Evolutionary conservation across 2,888 invertebrate species (phyloP).

Genomic region (Hydrotaea diabolus): DNA sequence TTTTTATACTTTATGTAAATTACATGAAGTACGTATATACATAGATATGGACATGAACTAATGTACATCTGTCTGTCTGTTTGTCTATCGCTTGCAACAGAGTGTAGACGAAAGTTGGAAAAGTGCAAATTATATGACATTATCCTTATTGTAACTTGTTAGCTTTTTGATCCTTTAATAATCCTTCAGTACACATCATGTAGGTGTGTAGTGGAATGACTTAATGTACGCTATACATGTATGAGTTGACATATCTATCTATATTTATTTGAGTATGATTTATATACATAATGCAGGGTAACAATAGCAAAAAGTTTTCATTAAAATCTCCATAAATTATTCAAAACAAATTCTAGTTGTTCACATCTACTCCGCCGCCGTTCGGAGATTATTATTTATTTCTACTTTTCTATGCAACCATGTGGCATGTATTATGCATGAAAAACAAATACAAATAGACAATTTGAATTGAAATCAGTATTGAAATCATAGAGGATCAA

Average conservation of each 20-base stretch:
- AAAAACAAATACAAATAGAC: neutral
- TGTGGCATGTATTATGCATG: neutral
- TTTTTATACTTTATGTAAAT: slow-evolving; percentile 38
- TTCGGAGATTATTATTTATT: slow-evolving; percentile 7
- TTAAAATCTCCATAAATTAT: slow-evolving; percentile 50
- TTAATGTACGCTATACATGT: neutral
- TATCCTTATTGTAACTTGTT: slow-evolving; percentile 61
- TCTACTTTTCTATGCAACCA: neutral
- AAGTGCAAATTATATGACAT: slow-evolving; percentile 65
- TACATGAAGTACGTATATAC: too few relatives aligned
- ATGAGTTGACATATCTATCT: neutral
- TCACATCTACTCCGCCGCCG: neutral
- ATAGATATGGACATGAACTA: neutral
- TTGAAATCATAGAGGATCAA: neutral
- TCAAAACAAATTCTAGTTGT: slow-evolving; percentile 27
- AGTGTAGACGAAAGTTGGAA: neutral
- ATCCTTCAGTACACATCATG: slow-evolving; percentile 26
- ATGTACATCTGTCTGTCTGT: neutral
- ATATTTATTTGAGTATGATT: too few relatives aligned
- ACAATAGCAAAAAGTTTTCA: slow-evolving; percentile 33
- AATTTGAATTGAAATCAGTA: neutral
- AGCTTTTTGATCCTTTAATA: slow-evolving; percentile 64
- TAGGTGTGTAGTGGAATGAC: neutral
- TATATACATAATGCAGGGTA: neutral
- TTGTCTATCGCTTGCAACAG: neutral